Percentiles rank a stretch among this genome's conserved stretches.
These are phyloP conservation scores for Clarias gariepinus DNA, from an alignment of 2,113 vertebrate genomes.

Conservation along the genomic window DNA sequence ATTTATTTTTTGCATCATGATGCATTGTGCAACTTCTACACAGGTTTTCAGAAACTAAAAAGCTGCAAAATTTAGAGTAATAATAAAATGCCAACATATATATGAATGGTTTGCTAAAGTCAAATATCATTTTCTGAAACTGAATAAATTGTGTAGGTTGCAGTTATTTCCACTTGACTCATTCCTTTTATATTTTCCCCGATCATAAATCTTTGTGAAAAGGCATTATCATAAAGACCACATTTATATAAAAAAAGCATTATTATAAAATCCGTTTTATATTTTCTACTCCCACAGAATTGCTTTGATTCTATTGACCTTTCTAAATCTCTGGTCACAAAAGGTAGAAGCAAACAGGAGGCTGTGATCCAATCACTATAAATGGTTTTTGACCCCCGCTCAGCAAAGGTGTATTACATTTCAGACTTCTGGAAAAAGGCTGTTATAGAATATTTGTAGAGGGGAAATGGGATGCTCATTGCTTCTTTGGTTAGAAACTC, in stretches of 20 bases:
- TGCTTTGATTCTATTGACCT: conserved; percentile 37
- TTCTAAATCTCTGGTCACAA: conserved; percentile 34
- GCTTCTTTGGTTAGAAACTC: conserved; percentile 20
- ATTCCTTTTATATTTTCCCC: background rate
- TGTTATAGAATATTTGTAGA: conserved; percentile 24
- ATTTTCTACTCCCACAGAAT: conserved; percentile 23
- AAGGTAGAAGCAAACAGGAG: conserved; percentile 31
- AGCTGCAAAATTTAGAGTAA: background rate
- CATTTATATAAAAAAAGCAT: conserved; percentile 8
- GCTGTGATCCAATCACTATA: conserved; percentile 34
- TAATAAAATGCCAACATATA: background rate
- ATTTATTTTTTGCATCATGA: background rate
- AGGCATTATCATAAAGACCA: background rate
- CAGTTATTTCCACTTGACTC: background rate
- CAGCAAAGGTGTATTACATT: conserved; percentile 28
- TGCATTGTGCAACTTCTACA: background rate
- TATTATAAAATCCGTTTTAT: conserved; percentile 31
- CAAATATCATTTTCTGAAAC: background rate
- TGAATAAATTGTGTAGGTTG: background rate
- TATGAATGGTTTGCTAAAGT: background rate
- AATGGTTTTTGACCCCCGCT: conserved; percentile 44
- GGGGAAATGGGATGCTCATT: background rate
- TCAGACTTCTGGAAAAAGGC: conserved; percentile 10
- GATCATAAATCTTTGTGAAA: background rate
- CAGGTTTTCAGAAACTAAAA: background rate